These are phyloP conservation scores for Drosophila albomicans DNA, from an alignment of 1,140 invertebrate species.

Conservation along the genomic window DNA sequence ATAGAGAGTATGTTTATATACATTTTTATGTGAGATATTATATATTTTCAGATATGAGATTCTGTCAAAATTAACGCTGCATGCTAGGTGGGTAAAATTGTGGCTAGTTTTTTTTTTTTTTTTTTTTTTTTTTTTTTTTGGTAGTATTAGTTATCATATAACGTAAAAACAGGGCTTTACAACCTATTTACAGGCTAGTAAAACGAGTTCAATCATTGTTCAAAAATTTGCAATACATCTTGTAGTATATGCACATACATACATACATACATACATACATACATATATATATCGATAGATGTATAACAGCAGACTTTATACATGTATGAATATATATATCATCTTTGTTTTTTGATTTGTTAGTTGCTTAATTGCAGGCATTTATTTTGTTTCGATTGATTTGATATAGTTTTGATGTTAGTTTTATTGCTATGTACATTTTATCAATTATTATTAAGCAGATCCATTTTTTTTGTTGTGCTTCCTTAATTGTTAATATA, in stretches of 20 bases:
- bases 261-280: conserved; percentile 19
- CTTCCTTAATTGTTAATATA: conserved; percentile 8
- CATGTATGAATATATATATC: conserved; percentile 7
- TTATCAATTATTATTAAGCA: conserved; percentile 21
- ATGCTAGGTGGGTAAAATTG: conserved; percentile 65
- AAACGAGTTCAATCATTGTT: conserved; percentile 83
- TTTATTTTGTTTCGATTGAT: conserved; percentile 1
- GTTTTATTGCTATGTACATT: conserved; percentile 38
- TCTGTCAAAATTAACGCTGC: conserved; percentile 81
- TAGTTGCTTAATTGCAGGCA: conserved; percentile 25
- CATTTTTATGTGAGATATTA: background rate
- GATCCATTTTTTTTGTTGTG: conserved; percentile 2
- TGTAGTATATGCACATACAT: conserved; percentile 16
- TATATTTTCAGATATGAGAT: conserved; percentile 78
- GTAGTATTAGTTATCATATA: conserved; percentile 55
- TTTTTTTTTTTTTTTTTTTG: conserved; percentile 10
- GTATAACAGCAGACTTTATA: background rate
- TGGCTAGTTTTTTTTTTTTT: conserved; percentile 53
- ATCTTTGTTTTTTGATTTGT: conserved; percentile 9
- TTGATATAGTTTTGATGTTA: conserved; percentile 9
- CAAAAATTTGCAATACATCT: conserved; percentile 14
- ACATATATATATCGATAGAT: background rate
- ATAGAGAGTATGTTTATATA: conserved; percentile 6
- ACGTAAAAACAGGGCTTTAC: conserved; percentile 85
- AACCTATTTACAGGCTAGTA: conserved; percentile 85